Base-by-base conservation (phyloP, 2,888 invertebrate species). In the Crocallis elinguaria region DNA sequence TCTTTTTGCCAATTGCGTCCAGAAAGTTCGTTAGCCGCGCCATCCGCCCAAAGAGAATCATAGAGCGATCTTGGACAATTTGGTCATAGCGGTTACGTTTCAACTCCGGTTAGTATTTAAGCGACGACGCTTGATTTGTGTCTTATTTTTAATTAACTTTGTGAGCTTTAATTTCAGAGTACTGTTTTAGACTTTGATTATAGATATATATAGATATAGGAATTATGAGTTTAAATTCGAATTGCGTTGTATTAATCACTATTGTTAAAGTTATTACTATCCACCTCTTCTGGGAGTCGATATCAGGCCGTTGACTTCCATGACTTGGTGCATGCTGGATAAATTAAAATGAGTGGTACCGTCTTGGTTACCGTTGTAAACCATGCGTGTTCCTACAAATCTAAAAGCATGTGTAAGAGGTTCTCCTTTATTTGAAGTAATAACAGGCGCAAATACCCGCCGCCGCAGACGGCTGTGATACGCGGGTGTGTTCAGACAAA, bases 21-120 rank as follows among this genome's bases (percentile, higher is more conserved):
- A 3, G 32, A 6, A 16, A 48, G 46, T 32, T 32, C 46, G 46
- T 48, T 48, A 48, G 46, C 12, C 14, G n/a, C 17, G n/a, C 3
- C 32, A 3, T 13, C 32, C 0, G 19, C 6, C 12, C 13, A 27
- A 23, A 35, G 12, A 16, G 21, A 29, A 16, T 41, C 13, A 35
- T 14, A n/a, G 21, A 29, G 11, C n/a, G 39, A 17, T 48, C 41
- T 41, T 12, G 35, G 27, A 14, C 35, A 16, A 39, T 27, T 21
- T n/a, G 27, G 27, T 33, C 25, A n/a, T 21, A 33, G 19, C 9
- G 6, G 13, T 16, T 8, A 3, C 35, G 1, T 19, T 19, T 30
- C 30, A 25, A 21, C 21, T 16, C 23, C 23, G 14, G 30, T 29
- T 16, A 8, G n/a, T 33, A 19, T 35, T 11, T 16, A n/a, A 25